A percentile compares a stretch with the other conserved stretches of the same genome.
Evolutionary conservation across 2,797 vertebrate species (phyloP).

Genomic region (Dermochelys coriacea): DNA sequence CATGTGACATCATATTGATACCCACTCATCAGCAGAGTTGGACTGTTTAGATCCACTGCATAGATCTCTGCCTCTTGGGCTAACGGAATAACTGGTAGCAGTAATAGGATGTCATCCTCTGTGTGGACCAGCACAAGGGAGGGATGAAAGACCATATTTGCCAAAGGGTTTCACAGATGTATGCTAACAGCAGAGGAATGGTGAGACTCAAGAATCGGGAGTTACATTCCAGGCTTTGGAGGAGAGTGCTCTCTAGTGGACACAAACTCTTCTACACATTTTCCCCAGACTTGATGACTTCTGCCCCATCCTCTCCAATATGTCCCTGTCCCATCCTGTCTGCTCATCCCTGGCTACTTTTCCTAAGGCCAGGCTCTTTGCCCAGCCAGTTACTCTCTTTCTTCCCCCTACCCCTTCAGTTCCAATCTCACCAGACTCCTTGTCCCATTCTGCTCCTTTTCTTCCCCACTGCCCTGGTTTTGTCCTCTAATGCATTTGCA

Average conservation of each 20-base stretch:
- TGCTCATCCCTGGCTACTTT: neutral
- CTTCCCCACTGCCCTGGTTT: neutral
- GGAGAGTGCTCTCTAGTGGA: neutral
- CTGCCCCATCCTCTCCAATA: neutral
- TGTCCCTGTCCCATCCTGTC: neutral
- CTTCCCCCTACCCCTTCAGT: neutral
- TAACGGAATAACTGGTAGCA: neutral
- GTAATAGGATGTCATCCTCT: neutral
- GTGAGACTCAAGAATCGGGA: neutral
- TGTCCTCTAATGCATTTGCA: neutral
- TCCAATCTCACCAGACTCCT: neutral
- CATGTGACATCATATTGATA: neutral
- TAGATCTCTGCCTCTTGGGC: neutral
- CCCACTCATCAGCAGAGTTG: neutral
- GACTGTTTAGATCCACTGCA: neutral
- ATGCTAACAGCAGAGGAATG: neutral
- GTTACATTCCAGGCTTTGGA: neutral
- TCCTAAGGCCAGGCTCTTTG: neutral
- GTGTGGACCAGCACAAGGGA: neutral
- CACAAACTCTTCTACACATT: neutral
- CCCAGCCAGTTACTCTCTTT: neutral
- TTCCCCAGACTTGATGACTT: neutral
- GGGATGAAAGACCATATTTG: neutral
- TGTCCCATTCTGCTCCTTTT: neutral
- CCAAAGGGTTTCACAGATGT: neutral